A percentile compares a stretch with the other conserved stretches of the same genome.
Evolutionary conservation across 35 echinoderm and acorn worm genomes (phyloP).

Genomic region (Acanthaster planci): DNA sequence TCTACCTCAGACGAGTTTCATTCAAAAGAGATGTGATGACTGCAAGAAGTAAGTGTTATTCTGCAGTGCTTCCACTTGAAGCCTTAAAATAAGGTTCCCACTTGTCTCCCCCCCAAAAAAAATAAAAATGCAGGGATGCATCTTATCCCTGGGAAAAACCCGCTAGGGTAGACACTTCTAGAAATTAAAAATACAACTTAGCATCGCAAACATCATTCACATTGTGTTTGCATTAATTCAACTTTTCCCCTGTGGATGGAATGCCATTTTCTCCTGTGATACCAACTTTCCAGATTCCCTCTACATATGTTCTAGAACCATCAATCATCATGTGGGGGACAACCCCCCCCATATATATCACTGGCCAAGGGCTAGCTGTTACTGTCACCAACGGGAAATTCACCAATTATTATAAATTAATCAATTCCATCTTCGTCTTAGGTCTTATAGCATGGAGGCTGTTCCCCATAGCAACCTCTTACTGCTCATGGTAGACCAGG

Average conservation of each 20-base stretch:
- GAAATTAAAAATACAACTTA: background rate
- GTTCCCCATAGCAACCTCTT: conserved; percentile 48
- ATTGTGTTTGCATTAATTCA: background rate
- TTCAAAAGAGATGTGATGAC: conserved; percentile 10
- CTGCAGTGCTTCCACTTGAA: background rate
- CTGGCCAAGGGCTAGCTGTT: background rate
- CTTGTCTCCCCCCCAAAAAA: background rate
- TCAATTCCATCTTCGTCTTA: background rate
- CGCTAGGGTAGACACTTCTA: background rate
- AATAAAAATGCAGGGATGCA: background rate
- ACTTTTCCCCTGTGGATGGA: background rate
- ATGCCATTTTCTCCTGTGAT: too few species aligned
- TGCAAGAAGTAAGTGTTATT: conserved; percentile 41
- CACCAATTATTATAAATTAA: background rate
- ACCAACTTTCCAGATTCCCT: too few species aligned
- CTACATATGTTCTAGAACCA: background rate
- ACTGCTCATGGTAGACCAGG: conserved; percentile 31
- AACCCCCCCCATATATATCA: background rate
- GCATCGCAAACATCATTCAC: background rate
- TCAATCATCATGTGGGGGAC: background rate
- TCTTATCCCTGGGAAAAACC: background rate
- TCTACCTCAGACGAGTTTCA: background rate
- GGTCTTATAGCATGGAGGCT: conserved; percentile 31
- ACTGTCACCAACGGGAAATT: background rate
- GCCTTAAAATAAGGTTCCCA: background rate